phyloP scores from a whole-genome alignment of 1,140 invertebrate species.

The Sipha flava region DNA sequence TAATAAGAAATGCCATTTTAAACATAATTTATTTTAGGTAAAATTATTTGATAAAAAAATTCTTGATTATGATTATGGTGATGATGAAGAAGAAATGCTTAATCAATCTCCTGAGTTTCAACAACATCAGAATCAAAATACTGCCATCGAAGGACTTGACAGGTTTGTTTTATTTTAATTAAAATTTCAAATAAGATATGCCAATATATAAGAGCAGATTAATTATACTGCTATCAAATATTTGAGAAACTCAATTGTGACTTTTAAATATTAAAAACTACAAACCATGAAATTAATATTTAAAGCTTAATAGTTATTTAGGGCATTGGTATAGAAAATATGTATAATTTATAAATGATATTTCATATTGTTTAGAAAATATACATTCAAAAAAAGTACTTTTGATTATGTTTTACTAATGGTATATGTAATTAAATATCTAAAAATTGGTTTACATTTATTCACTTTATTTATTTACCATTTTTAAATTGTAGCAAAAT shows the following conservation, averaged over 20 bases:
- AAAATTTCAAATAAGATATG: neutral
- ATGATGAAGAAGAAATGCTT: conserved; percentile 63
- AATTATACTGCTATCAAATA: neutral
- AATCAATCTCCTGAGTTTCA: conserved; percentile 34
- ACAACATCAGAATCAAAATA: conserved; percentile 38
- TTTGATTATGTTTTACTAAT: no score
- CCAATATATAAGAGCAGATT: neutral
- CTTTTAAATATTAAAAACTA: neutral
- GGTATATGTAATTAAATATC: no score
- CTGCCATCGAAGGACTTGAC: conserved; percentile 11
- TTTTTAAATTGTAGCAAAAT: no score
- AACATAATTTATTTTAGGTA: conserved; percentile 42
- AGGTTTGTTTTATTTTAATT: neutral
- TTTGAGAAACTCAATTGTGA: neutral
- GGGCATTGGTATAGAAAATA: neutral
- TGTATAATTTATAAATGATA: no score
- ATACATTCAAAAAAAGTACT: neutral
- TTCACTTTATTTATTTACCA: no score
- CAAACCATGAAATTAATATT: neutral
- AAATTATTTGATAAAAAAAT: conserved; percentile 64
- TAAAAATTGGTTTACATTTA: no score
- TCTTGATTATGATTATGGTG: conserved; percentile 75
- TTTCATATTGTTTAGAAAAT: neutral
- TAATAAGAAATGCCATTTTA: neutral
- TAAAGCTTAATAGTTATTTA: neutral